Evolutionary conservation across 2,888 invertebrate genomes (phyloP).

Genomic region (Lysandra coridon): DNA sequence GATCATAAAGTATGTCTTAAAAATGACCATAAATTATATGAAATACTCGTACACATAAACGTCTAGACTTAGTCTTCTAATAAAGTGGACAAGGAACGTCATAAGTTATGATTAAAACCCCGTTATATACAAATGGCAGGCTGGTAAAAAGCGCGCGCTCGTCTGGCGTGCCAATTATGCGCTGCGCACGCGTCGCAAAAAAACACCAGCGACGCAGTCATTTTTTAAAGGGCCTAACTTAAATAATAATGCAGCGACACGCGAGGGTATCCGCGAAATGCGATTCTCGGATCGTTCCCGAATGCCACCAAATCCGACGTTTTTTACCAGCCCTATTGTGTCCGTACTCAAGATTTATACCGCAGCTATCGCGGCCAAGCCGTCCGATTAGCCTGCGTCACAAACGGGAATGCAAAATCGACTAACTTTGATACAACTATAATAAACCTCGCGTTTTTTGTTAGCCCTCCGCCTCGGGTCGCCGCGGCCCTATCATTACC

Average conservation of each 20-base stretch:
- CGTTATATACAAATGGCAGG: slow-evolving; percentile 27
- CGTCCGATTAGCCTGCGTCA: slow-evolving; percentile 49
- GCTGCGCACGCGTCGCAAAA: slow-evolving; percentile 76
- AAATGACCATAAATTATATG: background rate
- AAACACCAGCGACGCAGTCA: slow-evolving; percentile 68
- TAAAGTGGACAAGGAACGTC: slow-evolving; percentile 1
- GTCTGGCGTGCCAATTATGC: slow-evolving; percentile 71
- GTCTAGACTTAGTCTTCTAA: background rate
- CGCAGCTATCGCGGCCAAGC: slow-evolving; percentile 59
- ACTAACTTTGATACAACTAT: slow-evolving; percentile 56
- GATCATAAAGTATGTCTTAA: background rate
- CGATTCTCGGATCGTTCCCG: slow-evolving; percentile 76
- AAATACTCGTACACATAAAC: background rate
- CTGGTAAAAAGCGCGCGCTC: slow-evolving; percentile 55
- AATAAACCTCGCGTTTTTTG: slow-evolving; percentile 74
- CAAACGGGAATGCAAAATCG: slow-evolving; percentile 61
- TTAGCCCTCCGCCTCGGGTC: slow-evolving; percentile 68
- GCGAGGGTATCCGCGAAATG: slow-evolving; percentile 78
- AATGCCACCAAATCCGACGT: slow-evolving; percentile 64
- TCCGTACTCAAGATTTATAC: slow-evolving; percentile 46
- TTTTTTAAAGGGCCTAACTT: slow-evolving; percentile 69
- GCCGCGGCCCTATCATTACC: slow-evolving; percentile 75
- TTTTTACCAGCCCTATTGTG: slow-evolving; percentile 74
- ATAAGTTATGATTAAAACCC: slow-evolving; percentile 14
- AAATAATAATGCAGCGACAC: slow-evolving; percentile 81